These are phyloP conservation scores for Bucorvus abyssinicus DNA, from an alignment of 2,797 vertebrate genomes.

Conservation along the genomic window DNA sequence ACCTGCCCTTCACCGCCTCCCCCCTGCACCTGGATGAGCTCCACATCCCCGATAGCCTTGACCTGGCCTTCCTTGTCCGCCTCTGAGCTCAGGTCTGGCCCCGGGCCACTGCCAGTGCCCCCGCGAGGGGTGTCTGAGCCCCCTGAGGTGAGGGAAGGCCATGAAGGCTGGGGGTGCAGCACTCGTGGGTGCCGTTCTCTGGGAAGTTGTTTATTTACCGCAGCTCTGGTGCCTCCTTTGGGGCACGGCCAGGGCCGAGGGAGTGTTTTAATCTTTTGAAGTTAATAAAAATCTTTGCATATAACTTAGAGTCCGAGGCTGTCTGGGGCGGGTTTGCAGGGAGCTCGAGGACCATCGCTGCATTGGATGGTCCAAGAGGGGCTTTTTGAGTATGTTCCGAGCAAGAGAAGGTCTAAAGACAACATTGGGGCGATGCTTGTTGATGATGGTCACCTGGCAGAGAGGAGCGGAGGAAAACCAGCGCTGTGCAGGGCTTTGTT, in stretches of 20 bases:
- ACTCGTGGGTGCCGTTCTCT: fast-evolving
- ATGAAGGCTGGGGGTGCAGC: fast-evolving
- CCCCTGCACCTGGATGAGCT: slow-evolving; percentile 66
- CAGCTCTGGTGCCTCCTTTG: neutral
- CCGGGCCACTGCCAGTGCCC: no score
- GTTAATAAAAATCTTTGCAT: neutral
- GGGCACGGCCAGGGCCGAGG: neutral
- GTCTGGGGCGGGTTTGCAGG: no score
- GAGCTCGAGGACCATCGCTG: neutral
- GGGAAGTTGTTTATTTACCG: neutral
- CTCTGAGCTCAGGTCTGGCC: slow-evolving; percentile 25
- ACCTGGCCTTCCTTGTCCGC: slow-evolving; percentile 77
- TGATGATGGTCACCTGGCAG: no score
- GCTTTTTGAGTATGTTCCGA: no score
- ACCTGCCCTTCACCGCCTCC: slow-evolving; percentile 73
- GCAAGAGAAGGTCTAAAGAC: no score
- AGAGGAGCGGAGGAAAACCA: no score
- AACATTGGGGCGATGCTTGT: no score
- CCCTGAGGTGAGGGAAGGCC: neutral
- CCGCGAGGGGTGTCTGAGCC: neutral
- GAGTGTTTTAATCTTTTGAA: neutral
- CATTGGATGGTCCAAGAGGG: no score
- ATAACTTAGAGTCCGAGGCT: neutral
- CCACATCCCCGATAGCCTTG: slow-evolving; percentile 77
- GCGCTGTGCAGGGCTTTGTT: no score